Evolutionary conservation across 2,113 vertebrate genomes (phyloP).

Genomic region (Syngnathus floridae): DNA sequence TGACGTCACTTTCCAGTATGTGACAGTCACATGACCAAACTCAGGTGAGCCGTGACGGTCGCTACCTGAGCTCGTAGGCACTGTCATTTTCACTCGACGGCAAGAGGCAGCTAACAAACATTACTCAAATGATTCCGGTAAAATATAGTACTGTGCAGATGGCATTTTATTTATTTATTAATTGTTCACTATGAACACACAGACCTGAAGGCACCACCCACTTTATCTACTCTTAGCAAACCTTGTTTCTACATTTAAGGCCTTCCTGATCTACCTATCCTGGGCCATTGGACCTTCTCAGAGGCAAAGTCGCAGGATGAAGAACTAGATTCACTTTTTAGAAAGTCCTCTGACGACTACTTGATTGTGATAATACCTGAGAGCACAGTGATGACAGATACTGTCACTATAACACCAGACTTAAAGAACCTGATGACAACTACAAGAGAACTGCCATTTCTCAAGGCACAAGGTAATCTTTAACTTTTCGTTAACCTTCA

Average conservation of each 20-base stretch:
- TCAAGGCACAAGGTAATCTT: slow-evolving; percentile 30
- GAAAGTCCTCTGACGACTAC: not conserved
- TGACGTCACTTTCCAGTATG: too few species aligned
- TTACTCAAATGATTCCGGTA: too few species aligned
- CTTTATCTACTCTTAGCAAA: not conserved
- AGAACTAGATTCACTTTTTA: not conserved
- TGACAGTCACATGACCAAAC: too few species aligned
- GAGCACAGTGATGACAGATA: not conserved
- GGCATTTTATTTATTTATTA: too few species aligned
- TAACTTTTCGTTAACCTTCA: not conserved
- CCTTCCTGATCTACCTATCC: slow-evolving; percentile 7
- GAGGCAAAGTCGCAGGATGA: slow-evolving; percentile 6
- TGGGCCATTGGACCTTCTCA: slow-evolving; percentile 5
- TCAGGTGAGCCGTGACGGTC: too few species aligned
- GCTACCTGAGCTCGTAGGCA: too few species aligned
- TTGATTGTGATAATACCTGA: not conserved
- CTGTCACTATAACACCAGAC: not conserved
- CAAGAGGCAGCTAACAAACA: too few species aligned
- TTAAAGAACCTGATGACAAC: not conserved
- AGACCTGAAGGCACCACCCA: not conserved
- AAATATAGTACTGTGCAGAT: too few species aligned
- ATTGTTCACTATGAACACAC: too few species aligned
- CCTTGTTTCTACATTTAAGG: slow-evolving; percentile 4
- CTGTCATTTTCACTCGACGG: too few species aligned
- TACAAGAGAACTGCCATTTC: not conserved